These are phyloP conservation scores for Pristis pectinata DNA, from an alignment of 2,797 vertebrate species.

Conservation along the genomic window DNA sequence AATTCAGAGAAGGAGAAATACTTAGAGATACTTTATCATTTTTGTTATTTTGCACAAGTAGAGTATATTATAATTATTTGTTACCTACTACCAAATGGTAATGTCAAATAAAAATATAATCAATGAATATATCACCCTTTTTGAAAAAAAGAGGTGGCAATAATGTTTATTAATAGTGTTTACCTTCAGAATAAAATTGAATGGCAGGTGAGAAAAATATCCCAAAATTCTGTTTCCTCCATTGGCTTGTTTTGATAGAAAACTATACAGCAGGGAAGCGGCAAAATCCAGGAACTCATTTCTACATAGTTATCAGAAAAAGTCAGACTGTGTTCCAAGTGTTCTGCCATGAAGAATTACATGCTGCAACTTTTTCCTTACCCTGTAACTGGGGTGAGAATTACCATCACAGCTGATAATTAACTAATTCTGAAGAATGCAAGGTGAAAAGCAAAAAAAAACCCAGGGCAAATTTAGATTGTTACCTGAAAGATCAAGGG, in stretches of 20 bases:
- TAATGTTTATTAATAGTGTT: not conserved
- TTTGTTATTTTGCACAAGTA: not conserved
- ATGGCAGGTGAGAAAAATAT: no score
- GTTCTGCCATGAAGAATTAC: slow-evolving; percentile 4
- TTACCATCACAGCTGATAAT: not conserved
- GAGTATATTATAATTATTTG: not conserved
- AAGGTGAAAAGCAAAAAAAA: slow-evolving; percentile 16
- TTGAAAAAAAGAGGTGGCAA: no score
- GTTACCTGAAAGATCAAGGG: not conserved
- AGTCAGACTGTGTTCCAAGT: not conserved
- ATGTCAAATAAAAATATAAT: not conserved
- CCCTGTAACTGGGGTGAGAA: not conserved
- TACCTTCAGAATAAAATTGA: no score
- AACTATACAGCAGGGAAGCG: not conserved
- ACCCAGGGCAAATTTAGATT: not conserved
- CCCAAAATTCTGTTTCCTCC: not conserved
- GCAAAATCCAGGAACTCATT: not conserved
- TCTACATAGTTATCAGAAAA: not conserved
- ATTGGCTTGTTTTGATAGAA: not conserved
- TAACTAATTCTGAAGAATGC: not conserved
- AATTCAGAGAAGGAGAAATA: not conserved
- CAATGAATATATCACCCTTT: not conserved
- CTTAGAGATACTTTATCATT: not conserved
- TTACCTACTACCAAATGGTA: not conserved
- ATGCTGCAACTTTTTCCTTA: not conserved